phyloP scores from a whole-genome alignment of 2,888 invertebrate species.

The Polyommatus icarus region DNA sequence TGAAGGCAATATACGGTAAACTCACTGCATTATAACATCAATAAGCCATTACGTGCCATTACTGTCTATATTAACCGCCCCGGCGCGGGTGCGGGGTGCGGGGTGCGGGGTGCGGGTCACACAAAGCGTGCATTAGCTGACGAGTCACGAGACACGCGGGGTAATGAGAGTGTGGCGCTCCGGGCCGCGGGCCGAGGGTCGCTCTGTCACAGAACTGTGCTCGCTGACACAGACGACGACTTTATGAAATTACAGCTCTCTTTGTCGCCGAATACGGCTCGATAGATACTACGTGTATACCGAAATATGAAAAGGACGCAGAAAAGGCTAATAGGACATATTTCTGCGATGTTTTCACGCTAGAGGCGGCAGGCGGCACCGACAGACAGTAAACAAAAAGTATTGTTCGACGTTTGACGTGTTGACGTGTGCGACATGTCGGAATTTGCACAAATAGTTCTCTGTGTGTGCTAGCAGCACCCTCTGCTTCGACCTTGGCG shows the following conservation, averaged over 20 bases:
- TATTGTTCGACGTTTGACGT: too few relatives aligned
- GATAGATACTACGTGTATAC: background rate
- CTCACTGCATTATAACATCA: background rate
- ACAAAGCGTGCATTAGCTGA: slow-evolving; percentile 8
- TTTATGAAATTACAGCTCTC: background rate
- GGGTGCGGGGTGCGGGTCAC: background rate
- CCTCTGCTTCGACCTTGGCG: too few relatives aligned
- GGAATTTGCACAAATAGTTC: too few relatives aligned
- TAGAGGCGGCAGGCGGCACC: too few relatives aligned
- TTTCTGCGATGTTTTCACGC: too few relatives aligned
- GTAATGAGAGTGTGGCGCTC: background rate
- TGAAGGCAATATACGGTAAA: background rate
- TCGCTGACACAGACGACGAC: background rate
- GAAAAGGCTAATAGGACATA: background rate
- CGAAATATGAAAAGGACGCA: background rate
- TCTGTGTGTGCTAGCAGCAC: too few relatives aligned
- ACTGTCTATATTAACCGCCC: background rate
- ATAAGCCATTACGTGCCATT: slow-evolving; percentile 2
- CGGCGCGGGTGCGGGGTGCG: background rate
- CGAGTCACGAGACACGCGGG: background rate
- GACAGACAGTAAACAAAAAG: too few relatives aligned
- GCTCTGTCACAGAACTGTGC: background rate
- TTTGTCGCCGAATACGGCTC: background rate
- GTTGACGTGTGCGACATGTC: too few relatives aligned
- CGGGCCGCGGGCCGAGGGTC: background rate